Evolutionary conservation across 1,140 invertebrate species (phyloP), one percentile per base, ranked within the genome.

Genomic region (Ceratina japonica): DNA sequence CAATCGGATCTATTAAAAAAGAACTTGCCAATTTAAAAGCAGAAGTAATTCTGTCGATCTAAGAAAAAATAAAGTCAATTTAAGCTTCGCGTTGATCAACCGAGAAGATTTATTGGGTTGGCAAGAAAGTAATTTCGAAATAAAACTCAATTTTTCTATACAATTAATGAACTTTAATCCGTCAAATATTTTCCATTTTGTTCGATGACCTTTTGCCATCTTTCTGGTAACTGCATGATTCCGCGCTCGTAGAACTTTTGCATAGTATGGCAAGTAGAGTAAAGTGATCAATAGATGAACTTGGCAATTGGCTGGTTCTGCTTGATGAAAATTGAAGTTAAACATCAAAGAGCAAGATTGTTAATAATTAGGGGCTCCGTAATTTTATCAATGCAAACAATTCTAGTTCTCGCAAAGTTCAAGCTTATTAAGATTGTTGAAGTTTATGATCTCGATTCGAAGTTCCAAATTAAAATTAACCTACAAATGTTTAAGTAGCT

Each of bases 1-100:
- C 52, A 51, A 31, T 54, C 58, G 71, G n/a, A 52, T 66, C 70
- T 74, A 51, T 65, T 20, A 12, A 18, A 59, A 62, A 75, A 56
- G 37, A 76, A 62, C 49, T 69, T 69, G 52, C 56, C 44, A 66
- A 65, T 24, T 79, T 59, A 37, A 59, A 65, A 73, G 59, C 16
- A 37, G 15, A 62, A 74, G 64, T 74, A 79, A 58, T 31, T 1
- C 59, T 22, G 4, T 8, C 3, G 10, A 5, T 0, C 51, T 52
- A 78, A 20, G 5, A 59, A 64, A 7, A 7, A 44, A 8, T 44
- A 10, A 10, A 44, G 10, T 10, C 37, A 44, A 8, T 44, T 10
- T 44, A 8, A 44, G 5, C 5, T 7, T 10, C 37, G 10, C 5
- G 37, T 44, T 10, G 0, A 44, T 44, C 37, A 10, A 44, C n/a